Conservation (phyloP, 2,888 invertebrate genomes). For the Ellobium chinense region DNA sequence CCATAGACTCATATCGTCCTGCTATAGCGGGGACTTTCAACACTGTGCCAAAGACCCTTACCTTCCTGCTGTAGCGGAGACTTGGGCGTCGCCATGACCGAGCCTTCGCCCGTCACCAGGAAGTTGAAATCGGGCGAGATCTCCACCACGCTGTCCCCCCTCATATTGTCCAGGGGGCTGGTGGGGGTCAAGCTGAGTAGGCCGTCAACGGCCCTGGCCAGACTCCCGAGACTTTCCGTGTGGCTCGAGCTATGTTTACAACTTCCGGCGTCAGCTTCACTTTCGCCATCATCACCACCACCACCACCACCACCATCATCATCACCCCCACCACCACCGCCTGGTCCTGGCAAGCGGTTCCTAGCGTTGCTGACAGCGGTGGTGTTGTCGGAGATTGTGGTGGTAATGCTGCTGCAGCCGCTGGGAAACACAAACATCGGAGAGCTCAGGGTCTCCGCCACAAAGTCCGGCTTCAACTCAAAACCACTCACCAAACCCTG, state of each 20-base stretch:
- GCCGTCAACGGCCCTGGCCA: neutral
- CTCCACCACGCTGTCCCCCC: neutral
- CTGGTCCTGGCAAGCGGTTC: neutral
- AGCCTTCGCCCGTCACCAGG: neutral
- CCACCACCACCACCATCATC: neutral
- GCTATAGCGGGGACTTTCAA: too few relatives aligned
- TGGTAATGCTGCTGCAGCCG: neutral
- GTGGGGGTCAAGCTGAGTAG: constrained; percentile 10
- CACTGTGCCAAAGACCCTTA: too few relatives aligned
- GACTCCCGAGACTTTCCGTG: neutral
- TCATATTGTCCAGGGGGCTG: neutral
- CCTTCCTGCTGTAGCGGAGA: constrained; percentile 13
- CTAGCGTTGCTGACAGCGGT: neutral
- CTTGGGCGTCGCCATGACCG: constrained; percentile 4
- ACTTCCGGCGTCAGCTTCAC: too few relatives aligned
- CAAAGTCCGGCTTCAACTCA: neutral
- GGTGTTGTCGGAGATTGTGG: neutral
- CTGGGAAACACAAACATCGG: neutral
- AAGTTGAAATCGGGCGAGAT: constrained; percentile 1
- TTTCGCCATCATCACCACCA: neutral
- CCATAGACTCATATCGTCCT: too few relatives aligned
- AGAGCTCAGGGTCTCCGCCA: neutral
- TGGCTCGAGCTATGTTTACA: too few relatives aligned
- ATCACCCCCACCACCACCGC: neutral
- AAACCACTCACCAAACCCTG: neutral